A percentile compares a stretch with the other conserved stretches of the same genome.
Evolutionary conservation across 2,888 invertebrate species (phyloP).

Genomic region (Meloe dianella): DNA sequence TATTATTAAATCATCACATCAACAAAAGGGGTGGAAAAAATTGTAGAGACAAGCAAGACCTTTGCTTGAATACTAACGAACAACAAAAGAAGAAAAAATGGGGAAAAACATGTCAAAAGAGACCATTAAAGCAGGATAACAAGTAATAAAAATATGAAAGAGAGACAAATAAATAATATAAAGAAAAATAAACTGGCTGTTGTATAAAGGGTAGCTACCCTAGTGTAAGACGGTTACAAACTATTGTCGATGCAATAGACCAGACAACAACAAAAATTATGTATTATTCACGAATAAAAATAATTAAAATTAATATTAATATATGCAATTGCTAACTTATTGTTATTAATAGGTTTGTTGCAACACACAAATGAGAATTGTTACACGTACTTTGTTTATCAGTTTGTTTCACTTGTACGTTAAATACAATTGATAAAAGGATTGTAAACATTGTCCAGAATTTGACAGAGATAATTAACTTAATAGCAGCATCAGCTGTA

Average conservation of each 20-base stretch:
- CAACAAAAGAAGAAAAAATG: slow-evolving; percentile 15
- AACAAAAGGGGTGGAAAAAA: slow-evolving; percentile 11
- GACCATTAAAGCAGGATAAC: slow-evolving; percentile 30
- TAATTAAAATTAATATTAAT: neutral
- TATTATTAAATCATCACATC: no score
- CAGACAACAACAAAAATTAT: neutral
- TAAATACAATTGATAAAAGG: no score
- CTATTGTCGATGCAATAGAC: neutral
- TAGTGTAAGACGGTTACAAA: neutral
- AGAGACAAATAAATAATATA: slow-evolving; percentile 35
- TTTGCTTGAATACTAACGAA: neutral
- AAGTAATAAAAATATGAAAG: slow-evolving; percentile 37
- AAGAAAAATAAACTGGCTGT: slow-evolving; percentile 23
- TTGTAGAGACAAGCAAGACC: slow-evolving; percentile 1
- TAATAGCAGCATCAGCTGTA: neutral
- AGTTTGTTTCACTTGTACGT: no score
- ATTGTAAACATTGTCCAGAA: no score
- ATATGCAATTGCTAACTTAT: neutral
- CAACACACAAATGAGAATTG: neutral
- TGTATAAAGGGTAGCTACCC: slow-evolving; percentile 11
- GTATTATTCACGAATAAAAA: neutral
- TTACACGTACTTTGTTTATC: no score
- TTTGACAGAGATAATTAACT: neutral
- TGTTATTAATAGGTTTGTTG: neutral
- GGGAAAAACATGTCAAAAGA: slow-evolving; percentile 23